These are phyloP conservation scores for Muscicapa striata DNA, from an alignment of 2,797 vertebrate species.

Conservation along the genomic window DNA sequence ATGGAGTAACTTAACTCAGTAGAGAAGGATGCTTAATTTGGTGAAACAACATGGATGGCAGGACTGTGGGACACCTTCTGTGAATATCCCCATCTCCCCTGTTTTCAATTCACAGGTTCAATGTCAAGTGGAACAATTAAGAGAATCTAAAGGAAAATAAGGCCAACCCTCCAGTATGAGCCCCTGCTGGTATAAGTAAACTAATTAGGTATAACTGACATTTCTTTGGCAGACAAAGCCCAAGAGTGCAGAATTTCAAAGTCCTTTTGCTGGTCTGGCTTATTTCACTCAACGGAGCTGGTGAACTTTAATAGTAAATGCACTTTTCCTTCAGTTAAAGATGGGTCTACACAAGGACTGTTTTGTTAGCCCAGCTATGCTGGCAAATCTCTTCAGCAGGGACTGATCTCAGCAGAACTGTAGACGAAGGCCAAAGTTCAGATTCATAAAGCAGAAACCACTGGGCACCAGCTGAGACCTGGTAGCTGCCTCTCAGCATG, in stretches of 20 bases:
- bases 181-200: not conserved
- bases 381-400: not conserved
- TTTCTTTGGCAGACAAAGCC: slow-evolving; percentile 5
- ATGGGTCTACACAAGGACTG: not conserved
- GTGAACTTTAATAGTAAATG: not conserved
- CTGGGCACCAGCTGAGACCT: not conserved
- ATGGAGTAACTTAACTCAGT: not conserved
- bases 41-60: not conserved
- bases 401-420: not conserved
- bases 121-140: not conserved
- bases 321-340: not conserved
- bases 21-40: not conserved
- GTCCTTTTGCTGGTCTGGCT: slow-evolving; percentile 2
- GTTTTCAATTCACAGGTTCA: not conserved
- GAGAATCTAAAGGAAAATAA: not conserved
- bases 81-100: not conserved
- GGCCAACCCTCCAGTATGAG: not conserved
- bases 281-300: slow-evolving; percentile 13
- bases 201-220: not conserved
- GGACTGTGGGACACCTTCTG: not conserved
- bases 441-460: not conserved
- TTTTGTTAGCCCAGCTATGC: not conserved
- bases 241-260: not conserved
- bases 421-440: not conserved
- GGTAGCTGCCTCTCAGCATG: not conserved